These are phyloP conservation scores for Salvelinus fontinalis DNA, from an alignment of 2,113 vertebrate genomes.

Conservation along the genomic window DNA sequence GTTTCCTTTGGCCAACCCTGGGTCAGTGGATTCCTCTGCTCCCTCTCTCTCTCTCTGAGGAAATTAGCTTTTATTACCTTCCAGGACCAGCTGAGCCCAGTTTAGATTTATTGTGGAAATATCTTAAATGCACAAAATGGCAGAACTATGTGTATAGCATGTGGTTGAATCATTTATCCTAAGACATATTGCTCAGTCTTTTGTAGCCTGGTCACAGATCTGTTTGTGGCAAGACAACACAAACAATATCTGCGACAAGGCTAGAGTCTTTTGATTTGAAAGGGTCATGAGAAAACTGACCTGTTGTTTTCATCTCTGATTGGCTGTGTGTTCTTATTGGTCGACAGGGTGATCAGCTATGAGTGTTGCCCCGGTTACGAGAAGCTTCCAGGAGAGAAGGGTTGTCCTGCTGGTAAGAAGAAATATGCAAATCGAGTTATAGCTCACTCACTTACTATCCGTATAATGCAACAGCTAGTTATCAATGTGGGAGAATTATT, in stretches of 20 bases:
- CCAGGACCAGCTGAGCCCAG: slow-evolving; percentile 38
- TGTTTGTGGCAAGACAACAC: too few relatives aligned
- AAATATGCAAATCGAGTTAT: too few relatives aligned
- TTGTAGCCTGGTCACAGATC: neutral
- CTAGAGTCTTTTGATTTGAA: neutral
- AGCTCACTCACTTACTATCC: too few relatives aligned
- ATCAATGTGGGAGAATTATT: neutral
- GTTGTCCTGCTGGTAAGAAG: slow-evolving; percentile 90
- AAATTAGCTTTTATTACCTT: slow-evolving; percentile 63
- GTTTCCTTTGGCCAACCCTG: slow-evolving; percentile 38
- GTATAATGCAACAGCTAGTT: too few relatives aligned
- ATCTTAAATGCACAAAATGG: slow-evolving; percentile 33
- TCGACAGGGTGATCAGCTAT: slow-evolving; percentile 88
- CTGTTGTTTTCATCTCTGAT: neutral
- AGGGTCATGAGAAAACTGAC: neutral
- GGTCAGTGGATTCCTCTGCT: slow-evolving; percentile 50
- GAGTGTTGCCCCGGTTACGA: slow-evolving; percentile 98
- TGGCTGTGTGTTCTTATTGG: neutral
- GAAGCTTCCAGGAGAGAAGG: slow-evolving; percentile 89
- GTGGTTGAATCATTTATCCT: neutral
- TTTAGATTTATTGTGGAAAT: slow-evolving; percentile 62
- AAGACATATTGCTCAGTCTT: neutral
- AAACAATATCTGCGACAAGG: neutral
- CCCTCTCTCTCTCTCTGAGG: slow-evolving; percentile 38
- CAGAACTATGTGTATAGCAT: neutral